Evolutionary conservation across 1,140 invertebrate genomes (phyloP).

Genomic region (Ceratina australensis): DNA sequence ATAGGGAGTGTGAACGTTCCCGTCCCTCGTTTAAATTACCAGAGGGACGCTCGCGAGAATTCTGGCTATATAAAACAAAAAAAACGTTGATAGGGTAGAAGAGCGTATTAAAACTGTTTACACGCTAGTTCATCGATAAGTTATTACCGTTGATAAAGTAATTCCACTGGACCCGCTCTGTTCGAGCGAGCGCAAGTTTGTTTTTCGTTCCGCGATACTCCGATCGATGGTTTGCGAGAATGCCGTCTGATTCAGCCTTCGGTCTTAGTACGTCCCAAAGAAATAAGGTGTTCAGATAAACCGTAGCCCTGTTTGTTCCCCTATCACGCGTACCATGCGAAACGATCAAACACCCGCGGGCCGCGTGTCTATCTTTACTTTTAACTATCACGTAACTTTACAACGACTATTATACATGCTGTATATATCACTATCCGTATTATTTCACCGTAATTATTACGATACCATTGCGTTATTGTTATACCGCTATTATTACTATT

Average conservation of each 20-base stretch:
- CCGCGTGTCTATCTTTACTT: slow-evolving; percentile 31
- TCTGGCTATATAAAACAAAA: slow-evolving; percentile 14
- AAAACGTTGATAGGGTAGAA: slow-evolving; percentile 28
- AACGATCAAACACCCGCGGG: slow-evolving; percentile 36
- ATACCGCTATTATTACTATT: slow-evolving; percentile 27
- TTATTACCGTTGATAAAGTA: not conserved
- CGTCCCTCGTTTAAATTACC: too few species aligned
- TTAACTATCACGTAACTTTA: slow-evolving; percentile 41
- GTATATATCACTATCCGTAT: slow-evolving; percentile 57
- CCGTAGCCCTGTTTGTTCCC: slow-evolving; percentile 32
- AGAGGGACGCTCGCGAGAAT: too few species aligned
- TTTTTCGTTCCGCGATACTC: slow-evolving; percentile 9
- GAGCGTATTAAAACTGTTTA: not conserved
- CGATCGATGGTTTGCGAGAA: slow-evolving; percentile 30
- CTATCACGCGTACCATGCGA: not conserved
- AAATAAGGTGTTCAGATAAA: slow-evolving; percentile 54
- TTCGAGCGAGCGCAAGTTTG: not conserved
- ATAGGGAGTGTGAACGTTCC: slow-evolving; percentile 8
- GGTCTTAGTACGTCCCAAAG: slow-evolving; percentile 60
- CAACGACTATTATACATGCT: slow-evolving; percentile 50
- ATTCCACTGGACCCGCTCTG: too few species aligned
- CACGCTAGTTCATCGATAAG: not conserved
- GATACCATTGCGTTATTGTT: slow-evolving; percentile 47
- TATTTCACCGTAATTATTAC: slow-evolving; percentile 49
- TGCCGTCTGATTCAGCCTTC: slow-evolving; percentile 48